Conservation (phyloP, 2,888 invertebrate genomes). For the Phorcus lineatus region DNA sequence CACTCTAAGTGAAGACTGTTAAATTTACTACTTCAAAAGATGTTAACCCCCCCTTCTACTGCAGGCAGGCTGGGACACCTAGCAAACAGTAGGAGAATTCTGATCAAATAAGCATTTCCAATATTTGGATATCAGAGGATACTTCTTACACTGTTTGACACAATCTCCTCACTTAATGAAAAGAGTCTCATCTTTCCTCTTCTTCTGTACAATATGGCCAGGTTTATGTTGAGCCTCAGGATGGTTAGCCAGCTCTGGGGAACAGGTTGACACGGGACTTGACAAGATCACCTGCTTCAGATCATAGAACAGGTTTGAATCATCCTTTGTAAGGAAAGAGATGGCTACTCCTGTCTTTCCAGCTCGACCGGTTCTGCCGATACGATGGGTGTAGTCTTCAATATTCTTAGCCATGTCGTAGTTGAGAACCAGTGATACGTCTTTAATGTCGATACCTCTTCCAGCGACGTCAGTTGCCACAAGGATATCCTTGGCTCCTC, state of each 20-base stretch:
- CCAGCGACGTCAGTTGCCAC: conserved; percentile 99
- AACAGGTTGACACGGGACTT: conserved; percentile 95
- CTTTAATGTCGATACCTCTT: conserved; percentile 99
- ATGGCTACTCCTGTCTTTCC: conserved; percentile 98
- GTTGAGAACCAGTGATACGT: conserved; percentile 98
- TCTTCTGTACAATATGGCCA: conserved; percentile 91
- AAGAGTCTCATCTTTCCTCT: conserved; percentile 76
- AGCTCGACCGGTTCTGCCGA: conserved; percentile 98
- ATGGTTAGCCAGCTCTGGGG: conserved; percentile 97
- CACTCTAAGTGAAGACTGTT: no score
- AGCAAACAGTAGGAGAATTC: no score
- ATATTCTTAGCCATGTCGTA: conserved; percentile 99
- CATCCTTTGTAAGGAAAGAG: conserved; percentile 97
- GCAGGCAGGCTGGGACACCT: no score
- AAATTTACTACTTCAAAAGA: no score
- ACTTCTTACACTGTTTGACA: no score
- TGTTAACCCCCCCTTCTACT: conserved; percentile 29
- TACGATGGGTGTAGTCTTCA: conserved; percentile 88
- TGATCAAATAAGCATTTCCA: background rate
- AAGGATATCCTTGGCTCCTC: conserved; percentile 96
- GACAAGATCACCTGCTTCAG: conserved; percentile 89
- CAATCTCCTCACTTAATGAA: conserved; percentile 39
- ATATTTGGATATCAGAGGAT: no score
- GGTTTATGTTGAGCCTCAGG: conserved; percentile 99
- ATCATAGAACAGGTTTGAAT: conserved; percentile 95